Evolutionary conservation across 1,140 invertebrate species (phyloP).

Genomic region (Chionoecetes opilio): DNA sequence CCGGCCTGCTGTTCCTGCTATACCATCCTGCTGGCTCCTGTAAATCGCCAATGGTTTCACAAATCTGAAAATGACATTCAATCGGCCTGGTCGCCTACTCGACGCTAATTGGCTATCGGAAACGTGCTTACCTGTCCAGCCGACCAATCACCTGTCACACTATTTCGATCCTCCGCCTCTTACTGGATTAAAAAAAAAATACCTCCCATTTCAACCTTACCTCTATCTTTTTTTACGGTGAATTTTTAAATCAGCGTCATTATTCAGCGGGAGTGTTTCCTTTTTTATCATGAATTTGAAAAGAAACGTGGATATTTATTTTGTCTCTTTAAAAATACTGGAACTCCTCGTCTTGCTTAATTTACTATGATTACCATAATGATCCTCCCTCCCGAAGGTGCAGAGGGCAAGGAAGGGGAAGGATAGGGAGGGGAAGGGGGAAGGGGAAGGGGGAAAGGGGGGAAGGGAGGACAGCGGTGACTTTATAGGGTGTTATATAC

Average conservation of each 20-base stretch:
- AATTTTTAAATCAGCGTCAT: background rate
- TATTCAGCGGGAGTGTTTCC: background rate
- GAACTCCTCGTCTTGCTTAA: background rate
- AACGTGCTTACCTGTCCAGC: background rate
- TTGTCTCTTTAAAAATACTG: too few relatives aligned
- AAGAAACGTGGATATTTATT: background rate
- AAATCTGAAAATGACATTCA: background rate
- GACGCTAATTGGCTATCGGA: constrained; percentile 4
- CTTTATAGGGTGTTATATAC: too few relatives aligned
- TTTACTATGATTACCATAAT: constrained; percentile 21
- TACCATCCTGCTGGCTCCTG: background rate
- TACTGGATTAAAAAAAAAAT: background rate
- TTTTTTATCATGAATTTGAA: background rate
- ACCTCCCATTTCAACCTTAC: background rate
- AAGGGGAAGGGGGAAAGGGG: background rate
- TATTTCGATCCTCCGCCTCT: background rate
- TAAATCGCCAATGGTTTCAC: background rate
- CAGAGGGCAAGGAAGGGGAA: background rate
- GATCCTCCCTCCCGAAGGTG: background rate
- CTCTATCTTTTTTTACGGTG: too few relatives aligned
- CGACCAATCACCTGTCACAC: background rate
- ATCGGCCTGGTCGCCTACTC: background rate
- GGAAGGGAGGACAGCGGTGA: too few relatives aligned
- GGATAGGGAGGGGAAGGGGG: background rate
- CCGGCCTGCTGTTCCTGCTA: background rate